These are phyloP conservation scores for Pycnomerus fuliginosus DNA, from an alignment of 2,888 invertebrate species.

Conservation along the genomic window DNA sequence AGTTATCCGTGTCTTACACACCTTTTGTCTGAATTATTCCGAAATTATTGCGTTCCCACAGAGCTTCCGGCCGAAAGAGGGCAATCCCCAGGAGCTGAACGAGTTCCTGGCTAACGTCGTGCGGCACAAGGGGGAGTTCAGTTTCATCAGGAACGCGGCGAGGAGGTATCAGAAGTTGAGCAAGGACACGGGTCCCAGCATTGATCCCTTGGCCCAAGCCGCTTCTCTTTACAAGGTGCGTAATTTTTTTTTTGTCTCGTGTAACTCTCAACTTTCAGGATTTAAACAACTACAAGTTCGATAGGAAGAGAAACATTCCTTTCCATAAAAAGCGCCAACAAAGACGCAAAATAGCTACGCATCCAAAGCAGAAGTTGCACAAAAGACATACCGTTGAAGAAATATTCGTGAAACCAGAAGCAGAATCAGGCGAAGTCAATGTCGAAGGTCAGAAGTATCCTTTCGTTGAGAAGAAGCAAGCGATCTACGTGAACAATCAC, in stretches of 20 bases:
- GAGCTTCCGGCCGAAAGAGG: conserved; percentile 41
- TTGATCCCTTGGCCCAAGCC: too few species aligned
- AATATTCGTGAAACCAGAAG: neutral
- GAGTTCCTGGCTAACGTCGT: conserved; percentile 44
- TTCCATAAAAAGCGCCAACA: neutral
- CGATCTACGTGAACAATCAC: too few species aligned
- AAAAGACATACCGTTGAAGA: neutral
- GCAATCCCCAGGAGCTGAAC: conserved; percentile 45
- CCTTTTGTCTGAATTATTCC: conserved; percentile 8
- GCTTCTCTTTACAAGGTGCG: too few species aligned
- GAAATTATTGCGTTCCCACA: conserved; percentile 24
- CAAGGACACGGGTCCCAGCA: conserved; percentile 6
- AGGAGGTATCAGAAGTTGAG: conserved; percentile 22
- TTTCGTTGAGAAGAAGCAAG: neutral
- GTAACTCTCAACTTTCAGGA: too few species aligned
- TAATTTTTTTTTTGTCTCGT: too few species aligned
- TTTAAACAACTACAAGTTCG: conserved; percentile 2
- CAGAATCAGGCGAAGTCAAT: neutral
- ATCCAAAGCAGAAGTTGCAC: too few species aligned
- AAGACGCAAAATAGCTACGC: too few species aligned
- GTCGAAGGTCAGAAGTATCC: neutral
- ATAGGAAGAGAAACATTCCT: conserved; percentile 8
- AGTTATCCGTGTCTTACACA: conserved; percentile 21
- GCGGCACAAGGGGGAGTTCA: conserved; percentile 44
- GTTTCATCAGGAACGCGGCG: conserved; percentile 40